Percentiles rank a stretch among this genome's conserved stretches.
Evolutionary conservation across 2,113 vertebrate species (phyloP).

Genomic region (Dendropsophus ebraccatus): DNA sequence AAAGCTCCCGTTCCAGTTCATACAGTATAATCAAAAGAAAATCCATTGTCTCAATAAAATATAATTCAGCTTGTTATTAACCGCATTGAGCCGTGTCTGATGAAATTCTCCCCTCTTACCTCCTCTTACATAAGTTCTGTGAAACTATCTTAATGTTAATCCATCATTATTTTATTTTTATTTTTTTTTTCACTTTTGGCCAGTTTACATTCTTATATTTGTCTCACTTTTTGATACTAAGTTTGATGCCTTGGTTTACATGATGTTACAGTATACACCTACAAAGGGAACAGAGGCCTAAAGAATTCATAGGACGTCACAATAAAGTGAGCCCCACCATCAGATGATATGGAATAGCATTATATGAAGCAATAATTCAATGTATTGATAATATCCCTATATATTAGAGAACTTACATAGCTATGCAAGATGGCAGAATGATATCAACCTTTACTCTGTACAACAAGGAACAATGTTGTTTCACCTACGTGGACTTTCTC

Average conservation of each 20-base stretch:
- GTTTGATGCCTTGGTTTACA: neutral
- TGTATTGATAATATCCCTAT: too few species aligned
- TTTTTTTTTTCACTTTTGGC: neutral
- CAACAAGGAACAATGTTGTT: too few species aligned
- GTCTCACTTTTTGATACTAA: neutral
- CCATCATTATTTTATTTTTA: neutral
- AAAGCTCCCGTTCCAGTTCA: conserved; percentile 10
- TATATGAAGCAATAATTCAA: too few species aligned
- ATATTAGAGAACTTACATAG: too few species aligned
- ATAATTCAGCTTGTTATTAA: neutral
- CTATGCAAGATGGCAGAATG: too few species aligned
- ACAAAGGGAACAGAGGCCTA: too few species aligned
- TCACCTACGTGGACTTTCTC: too few species aligned
- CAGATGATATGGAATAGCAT: too few species aligned
- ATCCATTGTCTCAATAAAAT: neutral
- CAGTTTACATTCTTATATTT: neutral
- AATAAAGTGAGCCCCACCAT: too few species aligned
- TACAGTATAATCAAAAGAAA: neutral
- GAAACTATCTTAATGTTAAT: neutral
- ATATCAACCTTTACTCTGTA: too few species aligned
- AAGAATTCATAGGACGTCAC: too few species aligned
- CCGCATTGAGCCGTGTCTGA: neutral
- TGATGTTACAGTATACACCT: too few species aligned
- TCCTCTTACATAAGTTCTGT: neutral
- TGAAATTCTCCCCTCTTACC: neutral